Percentiles rank a stretch among this genome's conserved stretches.
These are phyloP conservation scores for Dryobota labecula DNA, from an alignment of 2,888 invertebrate species.

Conservation along the genomic window DNA sequence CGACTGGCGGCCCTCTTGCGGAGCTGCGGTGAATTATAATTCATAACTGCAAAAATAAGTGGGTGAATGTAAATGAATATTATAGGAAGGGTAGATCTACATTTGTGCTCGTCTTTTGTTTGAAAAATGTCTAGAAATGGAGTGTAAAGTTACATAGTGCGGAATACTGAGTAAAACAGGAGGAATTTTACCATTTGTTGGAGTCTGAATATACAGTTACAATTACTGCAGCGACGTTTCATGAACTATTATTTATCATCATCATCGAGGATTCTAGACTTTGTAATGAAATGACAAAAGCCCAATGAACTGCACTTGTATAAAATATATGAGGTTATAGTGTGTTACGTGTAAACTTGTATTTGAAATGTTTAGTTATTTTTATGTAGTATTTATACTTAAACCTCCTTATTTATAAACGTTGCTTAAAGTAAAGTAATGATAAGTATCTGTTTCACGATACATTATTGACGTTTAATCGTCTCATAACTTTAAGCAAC, in stretches of 20 bases:
- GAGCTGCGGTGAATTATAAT: constrained; percentile 68
- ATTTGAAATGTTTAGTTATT: neutral
- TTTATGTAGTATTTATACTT: neutral
- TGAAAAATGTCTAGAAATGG: constrained; percentile 48
- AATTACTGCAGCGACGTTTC: constrained; percentile 1
- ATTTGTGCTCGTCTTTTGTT: constrained; percentile 45
- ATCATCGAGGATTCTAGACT: neutral
- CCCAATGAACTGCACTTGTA: neutral
- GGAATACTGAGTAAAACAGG: constrained; percentile 12
- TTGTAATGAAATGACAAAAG: neutral
- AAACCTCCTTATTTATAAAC: too few species aligned
- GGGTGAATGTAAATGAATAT: constrained; percentile 61
- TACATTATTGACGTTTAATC: too few species aligned
- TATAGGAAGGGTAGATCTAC: constrained; percentile 37
- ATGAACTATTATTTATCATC: neutral
- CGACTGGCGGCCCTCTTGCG: constrained; percentile 55
- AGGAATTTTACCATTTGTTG: constrained; percentile 21
- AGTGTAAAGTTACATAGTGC: constrained; percentile 33
- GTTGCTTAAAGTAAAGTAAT: too few species aligned
- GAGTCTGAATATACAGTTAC: constrained; percentile 13
- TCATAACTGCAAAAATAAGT: constrained; percentile 69
- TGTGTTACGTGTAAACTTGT: neutral
- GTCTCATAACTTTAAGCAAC: too few species aligned
- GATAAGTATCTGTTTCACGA: too few species aligned
- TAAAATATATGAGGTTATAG: too few species aligned